Evolutionary conservation across 2,113 vertebrate species (phyloP).

Genomic region (Pipra filicauda): DNA sequence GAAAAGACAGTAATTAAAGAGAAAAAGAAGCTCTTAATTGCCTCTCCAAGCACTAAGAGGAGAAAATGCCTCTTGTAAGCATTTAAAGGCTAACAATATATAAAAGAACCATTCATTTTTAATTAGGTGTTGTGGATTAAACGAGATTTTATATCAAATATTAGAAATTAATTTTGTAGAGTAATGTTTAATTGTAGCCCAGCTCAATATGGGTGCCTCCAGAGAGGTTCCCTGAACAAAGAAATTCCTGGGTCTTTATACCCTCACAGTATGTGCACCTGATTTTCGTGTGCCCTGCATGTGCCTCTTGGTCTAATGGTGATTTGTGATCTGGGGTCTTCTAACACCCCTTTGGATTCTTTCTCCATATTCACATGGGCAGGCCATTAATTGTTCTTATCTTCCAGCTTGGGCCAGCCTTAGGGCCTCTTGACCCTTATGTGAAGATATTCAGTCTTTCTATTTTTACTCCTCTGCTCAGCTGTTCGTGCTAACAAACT

Average conservation of each 20-base stretch:
- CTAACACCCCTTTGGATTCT: neutral
- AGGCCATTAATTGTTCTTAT: neutral
- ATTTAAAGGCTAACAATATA: neutral
- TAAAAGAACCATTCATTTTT: neutral
- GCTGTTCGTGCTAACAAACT: neutral
- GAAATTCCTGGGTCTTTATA: neutral
- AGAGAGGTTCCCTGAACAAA: neutral
- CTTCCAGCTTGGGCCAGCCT: neutral
- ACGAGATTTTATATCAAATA: neutral
- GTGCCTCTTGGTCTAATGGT: no score
- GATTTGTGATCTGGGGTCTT: neutral
- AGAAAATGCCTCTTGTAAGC: neutral
- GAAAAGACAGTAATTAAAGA: conserved; percentile 23
- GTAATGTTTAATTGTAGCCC: neutral
- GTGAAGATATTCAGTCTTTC: neutral
- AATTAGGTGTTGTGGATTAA: neutral
- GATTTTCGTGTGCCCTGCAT: neutral
- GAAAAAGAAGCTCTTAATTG: conserved; percentile 12
- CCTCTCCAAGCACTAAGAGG: neutral
- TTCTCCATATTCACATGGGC: neutral
- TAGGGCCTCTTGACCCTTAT: neutral
- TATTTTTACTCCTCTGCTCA: neutral
- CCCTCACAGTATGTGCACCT: no score
- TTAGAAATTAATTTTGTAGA: neutral
- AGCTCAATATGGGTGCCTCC: neutral